A percentile compares a stretch with the other conserved stretches of the same genome.
phyloP scores from a whole-genome alignment of 2,113 vertebrate species.

The Eleginops maclovinus region DNA sequence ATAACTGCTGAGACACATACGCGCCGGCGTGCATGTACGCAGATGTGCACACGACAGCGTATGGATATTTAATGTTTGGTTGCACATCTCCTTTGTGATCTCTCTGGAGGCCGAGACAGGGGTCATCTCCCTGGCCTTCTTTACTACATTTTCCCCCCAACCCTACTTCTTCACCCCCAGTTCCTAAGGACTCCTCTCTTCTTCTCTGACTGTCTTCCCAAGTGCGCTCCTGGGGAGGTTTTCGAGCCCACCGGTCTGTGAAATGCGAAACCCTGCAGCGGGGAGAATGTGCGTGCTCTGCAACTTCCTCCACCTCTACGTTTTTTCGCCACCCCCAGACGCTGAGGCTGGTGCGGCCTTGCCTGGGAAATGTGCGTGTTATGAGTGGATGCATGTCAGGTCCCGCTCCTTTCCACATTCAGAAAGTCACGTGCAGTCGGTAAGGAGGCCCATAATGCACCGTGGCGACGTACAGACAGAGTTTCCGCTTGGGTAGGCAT shows the following conservation, averaged over 20 bases:
- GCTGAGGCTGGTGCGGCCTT: neutral
- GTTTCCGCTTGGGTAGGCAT: slow-evolving; percentile 52
- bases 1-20: slow-evolving; percentile 70
- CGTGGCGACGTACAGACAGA: slow-evolving; percentile 40
- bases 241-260: slow-evolving; percentile 68
- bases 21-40: slow-evolving; percentile 20
- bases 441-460: slow-evolving; percentile 50
- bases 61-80: neutral
- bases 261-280: slow-evolving; percentile 75
- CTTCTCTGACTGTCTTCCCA: slow-evolving; percentile 28
- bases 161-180: neutral
- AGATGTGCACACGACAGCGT: neutral
- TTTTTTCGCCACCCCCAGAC: slow-evolving; percentile 17
- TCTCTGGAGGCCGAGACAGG: neutral
- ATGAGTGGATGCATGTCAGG: slow-evolving; percentile 43
- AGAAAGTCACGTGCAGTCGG: slow-evolving; percentile 30
- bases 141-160: slow-evolving; percentile 27
- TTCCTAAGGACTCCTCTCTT: slow-evolving; percentile 21
- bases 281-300: slow-evolving; percentile 74
- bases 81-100: neutral
- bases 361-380: slow-evolving; percentile 30
- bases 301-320: slow-evolving; percentile 69
- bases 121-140: slow-evolving; percentile 6
- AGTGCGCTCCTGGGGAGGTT: slow-evolving; percentile 13
- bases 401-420: slow-evolving; percentile 49